Evolutionary conservation across 2,888 invertebrate genomes (phyloP).

Genomic region (Osmoderma eremita): DNA sequence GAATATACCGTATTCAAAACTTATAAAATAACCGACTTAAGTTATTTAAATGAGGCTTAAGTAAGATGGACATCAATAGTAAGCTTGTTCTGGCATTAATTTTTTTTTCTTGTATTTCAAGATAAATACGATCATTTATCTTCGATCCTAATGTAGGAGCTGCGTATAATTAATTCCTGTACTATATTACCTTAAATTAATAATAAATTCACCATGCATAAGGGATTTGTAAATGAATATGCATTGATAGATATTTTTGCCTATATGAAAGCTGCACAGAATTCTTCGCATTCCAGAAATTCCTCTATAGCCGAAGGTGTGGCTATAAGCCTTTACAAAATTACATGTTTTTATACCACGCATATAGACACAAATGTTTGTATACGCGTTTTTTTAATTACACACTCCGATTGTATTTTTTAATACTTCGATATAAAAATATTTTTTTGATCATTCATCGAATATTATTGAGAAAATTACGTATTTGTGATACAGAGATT

Average conservation of each 20-base stretch:
- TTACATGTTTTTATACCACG: conserved; percentile 42
- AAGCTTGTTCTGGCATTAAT: not conserved
- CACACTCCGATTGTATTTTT: no score
- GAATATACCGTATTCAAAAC: not conserved
- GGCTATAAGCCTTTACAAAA: conserved; percentile 51
- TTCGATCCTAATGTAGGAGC: not conserved
- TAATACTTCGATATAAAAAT: no score
- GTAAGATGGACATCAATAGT: no score
- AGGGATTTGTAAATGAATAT: conserved; percentile 1
- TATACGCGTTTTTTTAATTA: no score
- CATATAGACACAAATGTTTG: no score
- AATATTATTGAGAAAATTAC: no score
- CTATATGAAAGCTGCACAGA: conserved; percentile 44
- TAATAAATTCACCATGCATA: not conserved
- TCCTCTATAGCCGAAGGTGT: conserved; percentile 60
- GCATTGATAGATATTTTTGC: not conserved
- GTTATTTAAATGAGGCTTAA: no score
- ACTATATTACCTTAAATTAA: no score
- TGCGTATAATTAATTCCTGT: no score
- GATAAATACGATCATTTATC: not conserved
- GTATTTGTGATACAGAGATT: no score
- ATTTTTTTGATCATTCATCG: no score
- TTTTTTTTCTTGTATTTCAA: not conserved
- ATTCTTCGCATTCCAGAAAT: conserved; percentile 61
- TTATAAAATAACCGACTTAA: no score